Conservation (phyloP, 2,888 invertebrate genomes). For the Tenthredo amoena region DNA sequence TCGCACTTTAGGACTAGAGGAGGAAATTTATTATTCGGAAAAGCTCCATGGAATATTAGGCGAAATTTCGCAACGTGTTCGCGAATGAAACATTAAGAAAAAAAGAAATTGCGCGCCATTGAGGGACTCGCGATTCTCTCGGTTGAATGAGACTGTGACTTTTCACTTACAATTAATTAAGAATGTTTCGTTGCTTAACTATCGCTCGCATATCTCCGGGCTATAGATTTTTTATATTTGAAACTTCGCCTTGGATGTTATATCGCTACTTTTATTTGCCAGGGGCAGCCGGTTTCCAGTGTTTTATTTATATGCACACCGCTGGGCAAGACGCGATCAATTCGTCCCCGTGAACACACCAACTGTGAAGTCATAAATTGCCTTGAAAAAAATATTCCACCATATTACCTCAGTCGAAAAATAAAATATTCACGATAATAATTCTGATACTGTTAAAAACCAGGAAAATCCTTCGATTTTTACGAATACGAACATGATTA, state of each 20-base stretch:
- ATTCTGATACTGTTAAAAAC: not conserved
- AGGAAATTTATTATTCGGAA: not conserved
- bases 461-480: not conserved
- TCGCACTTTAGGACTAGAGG: not conserved
- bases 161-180: not conserved
- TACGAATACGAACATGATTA: not conserved
- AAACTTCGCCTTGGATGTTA: constrained; percentile 36
- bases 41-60: not conserved
- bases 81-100: not conserved
- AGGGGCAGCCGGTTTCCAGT: constrained; percentile 44
- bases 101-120: not conserved
- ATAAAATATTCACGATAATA: not conserved
- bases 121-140: not conserved
- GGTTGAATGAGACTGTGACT: not conserved
- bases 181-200: not conserved
- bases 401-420: not conserved
- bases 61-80: not conserved
- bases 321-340: constrained; percentile 1
- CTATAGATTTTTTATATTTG: not conserved
- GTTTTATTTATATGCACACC: constrained; percentile 47
- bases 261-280: constrained; percentile 38
- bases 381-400: not conserved
- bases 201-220: not conserved
- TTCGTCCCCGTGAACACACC: not conserved
- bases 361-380: constrained; percentile 21